phyloP scores from a whole-genome alignment of 1,140 invertebrate genomes.

The Drosophila virilis region DNA sequence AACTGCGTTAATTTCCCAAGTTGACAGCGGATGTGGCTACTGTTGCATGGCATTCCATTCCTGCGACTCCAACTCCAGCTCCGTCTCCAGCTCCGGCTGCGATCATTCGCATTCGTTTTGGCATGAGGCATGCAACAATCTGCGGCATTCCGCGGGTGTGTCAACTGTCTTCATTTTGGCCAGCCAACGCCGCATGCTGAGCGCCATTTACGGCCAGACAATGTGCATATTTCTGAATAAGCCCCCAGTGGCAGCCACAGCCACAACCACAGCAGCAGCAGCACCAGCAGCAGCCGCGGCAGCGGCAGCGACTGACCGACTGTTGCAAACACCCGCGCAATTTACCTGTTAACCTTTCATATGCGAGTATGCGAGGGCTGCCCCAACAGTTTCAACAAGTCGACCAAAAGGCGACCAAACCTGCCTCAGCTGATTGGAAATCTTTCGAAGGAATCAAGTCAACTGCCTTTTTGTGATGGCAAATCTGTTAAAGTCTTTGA shows the following conservation, averaged over 20 bases:
- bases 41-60: constrained; percentile 49
- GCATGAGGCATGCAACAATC: constrained; percentile 48
- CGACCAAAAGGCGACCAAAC: not conserved
- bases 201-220: constrained; percentile 64
- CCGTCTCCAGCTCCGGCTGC: constrained; percentile 9
- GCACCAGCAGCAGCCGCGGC: not conserved
- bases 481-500: not conserved
- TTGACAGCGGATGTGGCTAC: constrained; percentile 79
- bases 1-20: constrained; percentile 78
- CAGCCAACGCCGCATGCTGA: constrained; percentile 39
- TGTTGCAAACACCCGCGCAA: constrained; percentile 48
- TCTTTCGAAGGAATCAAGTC: too few species aligned
- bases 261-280: not conserved
- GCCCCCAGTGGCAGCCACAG: constrained; percentile 29
- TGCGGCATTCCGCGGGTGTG: constrained; percentile 57
- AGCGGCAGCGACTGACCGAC: constrained; percentile 16
- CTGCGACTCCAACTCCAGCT: constrained; percentile 16
- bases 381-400: not conserved
- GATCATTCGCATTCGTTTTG: constrained; percentile 17
- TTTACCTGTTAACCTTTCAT: constrained; percentile 10
- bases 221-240: constrained; percentile 56
- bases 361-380: constrained; percentile 1
- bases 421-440: too few species aligned
- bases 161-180: constrained; percentile 56
- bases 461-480: not conserved